A percentile compares a stretch with the other conserved stretches of the same genome.
Conservation (phyloP, 1,140 invertebrate species). For the Archivesica marissinica region DNA sequence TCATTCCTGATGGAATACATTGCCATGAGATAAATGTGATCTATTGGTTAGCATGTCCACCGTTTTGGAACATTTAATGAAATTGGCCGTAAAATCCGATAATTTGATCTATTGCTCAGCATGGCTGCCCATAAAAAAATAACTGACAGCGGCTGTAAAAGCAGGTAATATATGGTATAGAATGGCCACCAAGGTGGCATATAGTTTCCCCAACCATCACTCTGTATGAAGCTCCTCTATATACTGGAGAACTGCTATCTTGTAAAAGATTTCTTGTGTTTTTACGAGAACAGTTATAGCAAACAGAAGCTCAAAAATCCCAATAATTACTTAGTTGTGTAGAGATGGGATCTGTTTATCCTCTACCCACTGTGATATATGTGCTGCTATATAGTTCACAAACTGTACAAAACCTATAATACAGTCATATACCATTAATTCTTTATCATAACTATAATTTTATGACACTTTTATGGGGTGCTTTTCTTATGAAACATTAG, state of each 20-base stretch:
- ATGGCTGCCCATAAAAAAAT: too few species aligned
- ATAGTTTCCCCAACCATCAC: background rate
- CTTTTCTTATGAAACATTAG: constrained; percentile 41
- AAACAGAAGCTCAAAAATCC: constrained; percentile 33
- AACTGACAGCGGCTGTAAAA: too few species aligned
- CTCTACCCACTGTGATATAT: constrained; percentile 32
- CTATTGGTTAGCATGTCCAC: too few species aligned
- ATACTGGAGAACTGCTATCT: constrained; percentile 14
- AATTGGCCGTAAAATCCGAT: too few species aligned
- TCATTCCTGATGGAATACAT: too few species aligned
- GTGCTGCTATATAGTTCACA: constrained; percentile 23
- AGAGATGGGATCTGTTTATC: constrained; percentile 37
- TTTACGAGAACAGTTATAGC: constrained; percentile 23
- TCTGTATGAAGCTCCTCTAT: constrained; percentile 4
- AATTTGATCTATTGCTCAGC: too few species aligned
- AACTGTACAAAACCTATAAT: constrained; percentile 32
- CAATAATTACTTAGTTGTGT: constrained; percentile 27
- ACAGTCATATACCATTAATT: constrained; percentile 50
- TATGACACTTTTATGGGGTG: constrained; percentile 49
- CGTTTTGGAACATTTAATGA: too few species aligned
- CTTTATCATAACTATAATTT: constrained; percentile 62
- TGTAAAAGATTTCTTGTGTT: constrained; percentile 30
- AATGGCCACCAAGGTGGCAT: background rate
- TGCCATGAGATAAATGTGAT: too few species aligned
- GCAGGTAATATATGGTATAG: too few species aligned